These are phyloP conservation scores for Ispidina lecontei DNA, from an alignment of 2,797 vertebrate species.

Conservation along the genomic window DNA sequence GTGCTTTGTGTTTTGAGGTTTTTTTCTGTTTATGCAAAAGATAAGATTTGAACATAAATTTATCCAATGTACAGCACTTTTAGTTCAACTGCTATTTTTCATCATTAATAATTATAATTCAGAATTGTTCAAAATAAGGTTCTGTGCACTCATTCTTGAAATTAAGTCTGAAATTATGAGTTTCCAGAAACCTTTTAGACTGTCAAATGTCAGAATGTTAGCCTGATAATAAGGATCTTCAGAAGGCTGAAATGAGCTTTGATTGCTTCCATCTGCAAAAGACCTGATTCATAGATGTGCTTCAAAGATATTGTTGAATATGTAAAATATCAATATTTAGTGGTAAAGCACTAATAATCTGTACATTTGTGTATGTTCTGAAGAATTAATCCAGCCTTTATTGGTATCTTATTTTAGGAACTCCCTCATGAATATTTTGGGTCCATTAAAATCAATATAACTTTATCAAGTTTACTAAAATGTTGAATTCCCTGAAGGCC, in stretches of 20 bases:
- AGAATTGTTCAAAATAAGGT: not conserved
- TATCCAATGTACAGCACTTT: no score
- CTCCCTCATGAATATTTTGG: not conserved
- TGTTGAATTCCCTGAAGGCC: accelerated
- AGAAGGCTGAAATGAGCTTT: not conserved
- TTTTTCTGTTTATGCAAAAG: no score
- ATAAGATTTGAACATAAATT: no score
- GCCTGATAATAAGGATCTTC: not conserved
- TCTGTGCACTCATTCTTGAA: not conserved
- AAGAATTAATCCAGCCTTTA: not conserved
- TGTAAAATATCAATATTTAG: not conserved
- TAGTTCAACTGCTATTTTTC: not conserved
- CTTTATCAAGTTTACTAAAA: not conserved
- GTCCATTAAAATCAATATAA: not conserved
- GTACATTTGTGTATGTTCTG: not conserved
- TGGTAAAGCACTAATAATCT: not conserved
- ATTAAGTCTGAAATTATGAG: not conserved
- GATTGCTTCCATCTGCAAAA: not conserved
- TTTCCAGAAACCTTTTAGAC: not conserved
- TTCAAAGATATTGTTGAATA: not conserved
- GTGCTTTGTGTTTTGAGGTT: no score
- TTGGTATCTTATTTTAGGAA: not conserved
- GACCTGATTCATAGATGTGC: not conserved
- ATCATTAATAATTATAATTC: not conserved
- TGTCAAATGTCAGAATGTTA: not conserved